Percentiles rank a stretch among this genome's conserved stretches.
phyloP scores from a whole-genome alignment of 2,888 invertebrate genomes.

The Aricia artaxerxes region DNA sequence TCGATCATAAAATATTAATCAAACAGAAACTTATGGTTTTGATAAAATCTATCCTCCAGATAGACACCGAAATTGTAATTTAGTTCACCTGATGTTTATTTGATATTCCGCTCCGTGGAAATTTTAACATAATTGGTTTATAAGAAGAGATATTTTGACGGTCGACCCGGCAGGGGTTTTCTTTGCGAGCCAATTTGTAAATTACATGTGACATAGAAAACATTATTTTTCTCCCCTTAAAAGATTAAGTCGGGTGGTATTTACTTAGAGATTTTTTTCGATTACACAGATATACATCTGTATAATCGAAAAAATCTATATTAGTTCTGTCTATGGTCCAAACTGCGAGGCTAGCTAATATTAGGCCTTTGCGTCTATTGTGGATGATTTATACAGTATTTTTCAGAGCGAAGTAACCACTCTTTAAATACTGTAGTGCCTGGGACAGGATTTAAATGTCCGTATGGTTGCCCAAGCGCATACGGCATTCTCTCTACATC shows the following conservation, averaged over 20 bases:
- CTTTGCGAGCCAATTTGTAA: neutral
- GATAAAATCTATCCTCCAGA: slow-evolving; percentile 2
- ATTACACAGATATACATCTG: too few species aligned
- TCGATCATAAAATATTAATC: slow-evolving; percentile 21
- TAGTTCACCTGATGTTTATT: slow-evolving; percentile 24
- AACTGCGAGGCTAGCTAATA: too few species aligned
- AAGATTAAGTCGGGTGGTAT: neutral
- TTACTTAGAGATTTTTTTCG: neutral
- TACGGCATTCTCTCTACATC: too few species aligned
- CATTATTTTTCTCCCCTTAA: neutral
- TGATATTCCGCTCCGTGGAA: slow-evolving; percentile 5
- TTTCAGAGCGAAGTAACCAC: too few species aligned
- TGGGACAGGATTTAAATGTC: too few species aligned
- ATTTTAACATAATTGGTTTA: slow-evolving; percentile 31
- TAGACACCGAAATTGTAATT: slow-evolving; percentile 1
- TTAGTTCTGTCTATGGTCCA: too few species aligned
- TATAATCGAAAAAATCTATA: too few species aligned
- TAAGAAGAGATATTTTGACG: slow-evolving; percentile 25
- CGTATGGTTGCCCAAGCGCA: too few species aligned
- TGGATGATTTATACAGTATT: too few species aligned
- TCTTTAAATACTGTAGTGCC: too few species aligned
- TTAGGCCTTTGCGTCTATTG: too few species aligned
- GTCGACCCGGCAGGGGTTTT: neutral
- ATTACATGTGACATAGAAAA: slow-evolving; percentile 17
- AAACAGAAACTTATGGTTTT: slow-evolving; percentile 9